Percentiles rank a stretch among this genome's conserved stretches.
phyloP scores from a whole-genome alignment of 2,888 invertebrate genomes.

The Disparrhopalites patrizii region DNA sequence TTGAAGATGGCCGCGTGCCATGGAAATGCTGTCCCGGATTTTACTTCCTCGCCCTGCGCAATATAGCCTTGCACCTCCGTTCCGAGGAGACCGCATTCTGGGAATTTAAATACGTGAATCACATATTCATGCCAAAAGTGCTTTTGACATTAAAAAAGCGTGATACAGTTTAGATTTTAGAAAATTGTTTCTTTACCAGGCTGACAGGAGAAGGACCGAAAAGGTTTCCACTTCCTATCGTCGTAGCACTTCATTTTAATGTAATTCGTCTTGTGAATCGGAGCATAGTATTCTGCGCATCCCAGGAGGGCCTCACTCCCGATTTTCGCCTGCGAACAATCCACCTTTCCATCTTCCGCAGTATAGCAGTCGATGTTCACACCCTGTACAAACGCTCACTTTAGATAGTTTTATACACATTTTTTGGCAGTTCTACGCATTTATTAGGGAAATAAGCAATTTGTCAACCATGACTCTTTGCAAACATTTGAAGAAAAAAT shows the following conservation, averaged over 20 bases:
- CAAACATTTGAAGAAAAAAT: no score
- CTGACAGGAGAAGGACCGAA: constrained; percentile 10
- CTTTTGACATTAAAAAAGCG: no score
- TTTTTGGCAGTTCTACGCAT: no score
- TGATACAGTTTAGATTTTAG: background rate
- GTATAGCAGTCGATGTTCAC: background rate
- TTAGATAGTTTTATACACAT: no score
- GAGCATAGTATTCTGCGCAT: constrained; percentile 6
- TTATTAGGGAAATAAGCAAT: no score
- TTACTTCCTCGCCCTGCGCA: background rate
- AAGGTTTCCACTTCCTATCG: constrained; percentile 24
- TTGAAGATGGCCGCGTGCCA: constrained; percentile 15
- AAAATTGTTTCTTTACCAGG: constrained; percentile 6
- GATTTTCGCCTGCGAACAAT: background rate
- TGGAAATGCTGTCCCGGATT: background rate
- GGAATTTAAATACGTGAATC: background rate
- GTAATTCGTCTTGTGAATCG: background rate
- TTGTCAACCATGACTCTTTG: no score
- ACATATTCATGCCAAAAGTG: background rate
- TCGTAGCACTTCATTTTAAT: constrained; percentile 13
- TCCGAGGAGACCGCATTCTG: constrained; percentile 14
- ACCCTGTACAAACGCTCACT: background rate
- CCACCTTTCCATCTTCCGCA: background rate
- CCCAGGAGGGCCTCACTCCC: constrained; percentile 1
- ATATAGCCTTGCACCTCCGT: background rate